phyloP scores from a whole-genome alignment of 2,113 vertebrate species.

The Ctenodactylus gundi region DNA sequence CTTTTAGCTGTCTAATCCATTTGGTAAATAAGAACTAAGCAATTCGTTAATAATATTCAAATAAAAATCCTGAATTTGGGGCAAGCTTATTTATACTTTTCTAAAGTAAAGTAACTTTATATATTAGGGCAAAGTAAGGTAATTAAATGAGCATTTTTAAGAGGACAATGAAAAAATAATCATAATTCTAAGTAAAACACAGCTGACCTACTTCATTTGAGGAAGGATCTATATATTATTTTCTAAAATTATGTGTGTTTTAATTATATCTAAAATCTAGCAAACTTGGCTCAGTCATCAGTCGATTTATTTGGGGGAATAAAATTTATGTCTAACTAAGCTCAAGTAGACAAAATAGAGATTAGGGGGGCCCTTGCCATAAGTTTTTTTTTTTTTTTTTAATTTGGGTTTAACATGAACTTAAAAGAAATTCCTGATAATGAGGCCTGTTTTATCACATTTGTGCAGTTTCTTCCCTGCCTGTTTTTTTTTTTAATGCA shows the following conservation, averaged over 20 bases:
- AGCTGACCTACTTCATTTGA: not conserved
- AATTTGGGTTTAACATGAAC: not conserved
- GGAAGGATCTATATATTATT: not conserved
- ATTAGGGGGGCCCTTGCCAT: not conserved
- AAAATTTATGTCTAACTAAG: conserved; percentile 8
- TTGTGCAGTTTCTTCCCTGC: not conserved
- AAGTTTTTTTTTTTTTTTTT: not conserved
- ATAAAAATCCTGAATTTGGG: conserved; percentile 37
- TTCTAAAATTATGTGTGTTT: not conserved
- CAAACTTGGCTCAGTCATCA: not conserved
- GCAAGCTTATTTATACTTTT: not conserved
- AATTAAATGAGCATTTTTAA: conserved; percentile 46
- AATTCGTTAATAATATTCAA: conserved; percentile 5
- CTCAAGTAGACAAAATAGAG: not conserved
- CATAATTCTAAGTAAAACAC: not conserved
- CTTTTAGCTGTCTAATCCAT: conserved; percentile 2
- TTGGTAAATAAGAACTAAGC: conserved; percentile 43
- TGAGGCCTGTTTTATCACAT: not conserved
- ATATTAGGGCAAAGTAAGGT: not conserved
- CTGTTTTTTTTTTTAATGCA: not conserved
- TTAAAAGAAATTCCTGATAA: conserved; percentile 10
- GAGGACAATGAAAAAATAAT: conserved; percentile 45
- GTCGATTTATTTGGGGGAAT: not conserved
- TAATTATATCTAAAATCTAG: not conserved
- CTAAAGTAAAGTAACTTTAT: conserved; percentile 42